Evolutionary conservation across 1,140 invertebrate species (phyloP).

Genomic region (Tenebrio molitor): DNA sequence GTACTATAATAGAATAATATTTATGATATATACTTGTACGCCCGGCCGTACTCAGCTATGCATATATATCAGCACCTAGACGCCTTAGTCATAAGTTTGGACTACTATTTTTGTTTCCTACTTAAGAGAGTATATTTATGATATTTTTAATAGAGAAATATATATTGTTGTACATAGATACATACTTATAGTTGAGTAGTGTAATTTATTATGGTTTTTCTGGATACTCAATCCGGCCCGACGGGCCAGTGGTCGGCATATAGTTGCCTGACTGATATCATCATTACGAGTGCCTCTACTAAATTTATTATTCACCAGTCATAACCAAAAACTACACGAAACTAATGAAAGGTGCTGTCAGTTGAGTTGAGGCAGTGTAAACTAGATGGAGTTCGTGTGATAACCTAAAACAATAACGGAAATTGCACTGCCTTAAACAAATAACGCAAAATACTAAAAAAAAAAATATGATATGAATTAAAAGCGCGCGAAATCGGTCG

Average conservation of each 20-base stretch:
- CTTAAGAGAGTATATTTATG: conserved; percentile 67
- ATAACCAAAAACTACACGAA: conserved; percentile 23
- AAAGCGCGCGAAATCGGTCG: not conserved
- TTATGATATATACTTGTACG: conserved; percentile 47
- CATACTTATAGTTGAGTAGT: conserved; percentile 56
- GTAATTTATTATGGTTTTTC: conserved; percentile 52
- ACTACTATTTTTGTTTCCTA: conserved; percentile 65
- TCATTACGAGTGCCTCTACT: conserved; percentile 48
- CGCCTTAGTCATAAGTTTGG: conserved; percentile 61
- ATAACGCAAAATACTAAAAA: too few species aligned
- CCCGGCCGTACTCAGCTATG: conserved; percentile 21
- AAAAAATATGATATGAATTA: too few species aligned
- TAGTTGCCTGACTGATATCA: conserved; percentile 45
- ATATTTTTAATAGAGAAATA: conserved; percentile 67
- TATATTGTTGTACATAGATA: conserved; percentile 64
- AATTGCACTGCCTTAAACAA: conserved; percentile 32
- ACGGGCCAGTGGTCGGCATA: conserved; percentile 49
- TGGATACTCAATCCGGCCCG: conserved; percentile 38
- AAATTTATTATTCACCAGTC: conserved; percentile 24
- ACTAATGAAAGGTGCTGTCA: conserved; percentile 13
- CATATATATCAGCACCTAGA: conserved; percentile 61
- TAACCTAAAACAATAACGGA: not conserved
- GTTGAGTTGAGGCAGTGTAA: conserved; percentile 27
- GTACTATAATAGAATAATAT: conserved; percentile 54
- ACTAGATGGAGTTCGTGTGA: not conserved